Evolutionary conservation across 2,888 invertebrate species (phyloP).

Genomic region (Meiosimyza platycephala): DNA sequence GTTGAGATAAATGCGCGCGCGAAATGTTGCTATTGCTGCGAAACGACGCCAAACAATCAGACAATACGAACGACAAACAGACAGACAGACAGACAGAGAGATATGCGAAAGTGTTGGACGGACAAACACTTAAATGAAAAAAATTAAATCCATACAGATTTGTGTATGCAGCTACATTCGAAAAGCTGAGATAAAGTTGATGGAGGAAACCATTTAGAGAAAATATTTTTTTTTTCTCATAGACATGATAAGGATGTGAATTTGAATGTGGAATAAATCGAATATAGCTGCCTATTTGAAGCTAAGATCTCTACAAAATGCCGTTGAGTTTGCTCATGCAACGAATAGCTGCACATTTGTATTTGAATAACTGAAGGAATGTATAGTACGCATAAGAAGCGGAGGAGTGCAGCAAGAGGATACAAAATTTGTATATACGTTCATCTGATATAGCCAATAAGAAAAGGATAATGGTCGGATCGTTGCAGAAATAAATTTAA

Average conservation of each 20-base stretch:
- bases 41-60: no score
- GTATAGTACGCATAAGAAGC: not conserved
- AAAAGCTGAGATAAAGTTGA: not conserved
- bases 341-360: not conserved
- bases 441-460: conserved; percentile 6
- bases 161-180: not conserved
- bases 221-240: not conserved
- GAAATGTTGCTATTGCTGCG: not conserved
- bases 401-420: no score
- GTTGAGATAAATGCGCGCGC: conserved; percentile 11
- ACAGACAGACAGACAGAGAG: not conserved
- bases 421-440: not conserved
- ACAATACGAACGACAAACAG: not conserved
- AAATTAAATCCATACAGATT: not conserved
- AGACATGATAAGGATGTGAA: conserved; percentile 8
- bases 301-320: not conserved
- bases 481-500: conserved; percentile 21
- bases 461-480: conserved; percentile 8
- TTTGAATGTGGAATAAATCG: no score
- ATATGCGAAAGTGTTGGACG: not conserved
- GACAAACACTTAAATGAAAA: not conserved
- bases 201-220: not conserved
- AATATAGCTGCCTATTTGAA: not conserved
- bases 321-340: not conserved
- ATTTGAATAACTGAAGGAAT: not conserved